Conservation (phyloP, 2,113 vertebrate species). For the Hepsetus odoe region DNA sequence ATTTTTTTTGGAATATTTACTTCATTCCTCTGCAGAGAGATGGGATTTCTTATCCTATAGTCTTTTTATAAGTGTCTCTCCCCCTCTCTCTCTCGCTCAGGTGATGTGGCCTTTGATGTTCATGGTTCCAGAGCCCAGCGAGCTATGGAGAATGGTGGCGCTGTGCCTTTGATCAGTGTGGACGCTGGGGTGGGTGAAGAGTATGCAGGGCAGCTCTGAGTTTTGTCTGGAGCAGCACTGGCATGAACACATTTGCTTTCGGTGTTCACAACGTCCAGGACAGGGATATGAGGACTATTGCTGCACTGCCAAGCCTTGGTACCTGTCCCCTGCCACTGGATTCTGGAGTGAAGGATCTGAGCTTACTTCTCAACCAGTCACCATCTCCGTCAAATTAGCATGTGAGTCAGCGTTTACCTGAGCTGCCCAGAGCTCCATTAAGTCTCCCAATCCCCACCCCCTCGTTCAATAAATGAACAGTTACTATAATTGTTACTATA, state of each 20-base stretch:
- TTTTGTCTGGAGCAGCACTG: slow-evolving; percentile 83
- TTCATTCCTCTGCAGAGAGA: not conserved
- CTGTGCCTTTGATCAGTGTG: slow-evolving; percentile 73
- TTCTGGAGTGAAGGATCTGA: slow-evolving; percentile 83
- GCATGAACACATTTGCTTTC: slow-evolving; percentile 79
- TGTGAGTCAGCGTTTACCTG: no score
- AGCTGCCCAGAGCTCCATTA: no score
- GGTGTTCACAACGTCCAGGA: slow-evolving; percentile 82
- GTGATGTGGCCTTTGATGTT: slow-evolving; percentile 88
- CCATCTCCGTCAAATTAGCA: slow-evolving; percentile 85
- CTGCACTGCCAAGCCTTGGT: slow-evolving; percentile 87
- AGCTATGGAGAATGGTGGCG: slow-evolving; percentile 60
- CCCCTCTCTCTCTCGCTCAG: slow-evolving; percentile 63
- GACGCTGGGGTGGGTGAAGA: slow-evolving; percentile 82
- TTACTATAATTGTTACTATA: no score
- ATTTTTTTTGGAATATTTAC: not conserved
- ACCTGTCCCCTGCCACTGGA: slow-evolving; percentile 77
- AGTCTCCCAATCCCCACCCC: no score
- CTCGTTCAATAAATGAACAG: no score
- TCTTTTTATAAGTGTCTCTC: not conserved
- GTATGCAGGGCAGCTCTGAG: slow-evolving; percentile 80
- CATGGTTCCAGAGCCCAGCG: slow-evolving; percentile 85
- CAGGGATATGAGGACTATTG: slow-evolving; percentile 86
- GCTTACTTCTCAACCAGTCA: slow-evolving; percentile 78
- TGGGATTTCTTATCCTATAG: no score